phyloP scores from a whole-genome alignment of 2,888 invertebrate species.

The Cordilura impudica region DNA sequence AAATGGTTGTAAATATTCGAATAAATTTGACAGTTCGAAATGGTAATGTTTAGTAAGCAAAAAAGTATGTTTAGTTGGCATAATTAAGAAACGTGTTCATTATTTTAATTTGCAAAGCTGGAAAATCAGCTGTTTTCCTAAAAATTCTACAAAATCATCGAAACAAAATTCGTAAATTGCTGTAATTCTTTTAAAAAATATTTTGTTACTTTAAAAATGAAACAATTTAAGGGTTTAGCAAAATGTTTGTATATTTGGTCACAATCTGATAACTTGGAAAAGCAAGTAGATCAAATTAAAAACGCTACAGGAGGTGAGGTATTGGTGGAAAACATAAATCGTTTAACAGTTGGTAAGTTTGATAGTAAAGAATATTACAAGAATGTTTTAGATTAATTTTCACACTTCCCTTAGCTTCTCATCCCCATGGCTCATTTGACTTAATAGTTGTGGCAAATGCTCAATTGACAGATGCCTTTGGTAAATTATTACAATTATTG shows the following conservation, averaged over 20 bases:
- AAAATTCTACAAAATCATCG: neutral
- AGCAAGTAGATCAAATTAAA: constrained; percentile 80
- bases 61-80: neutral
- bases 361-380: neutral
- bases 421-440: constrained; percentile 81
- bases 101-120: neutral
- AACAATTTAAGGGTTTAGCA: constrained; percentile 76
- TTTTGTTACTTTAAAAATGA: constrained; percentile 68
- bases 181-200: constrained; percentile 17
- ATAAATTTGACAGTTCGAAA: constrained; percentile 40
- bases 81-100: neutral
- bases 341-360: constrained; percentile 81
- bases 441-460: constrained; percentile 79
- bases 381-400: neutral
- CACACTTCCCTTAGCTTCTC: constrained; percentile 80
- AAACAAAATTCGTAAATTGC: constrained; percentile 34
- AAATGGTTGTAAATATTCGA: constrained; percentile 8
- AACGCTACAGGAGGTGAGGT: constrained; percentile 79
- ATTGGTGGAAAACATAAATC: constrained; percentile 81
- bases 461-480: constrained; percentile 78
- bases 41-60: too few species aligned
- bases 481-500: constrained; percentile 81
- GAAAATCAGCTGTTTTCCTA: constrained; percentile 11
- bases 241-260: constrained; percentile 82
- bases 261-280: constrained; percentile 79